Evolutionary conservation across 2,888 invertebrate species (phyloP).

Genomic region (Dynastes tityus): DNA sequence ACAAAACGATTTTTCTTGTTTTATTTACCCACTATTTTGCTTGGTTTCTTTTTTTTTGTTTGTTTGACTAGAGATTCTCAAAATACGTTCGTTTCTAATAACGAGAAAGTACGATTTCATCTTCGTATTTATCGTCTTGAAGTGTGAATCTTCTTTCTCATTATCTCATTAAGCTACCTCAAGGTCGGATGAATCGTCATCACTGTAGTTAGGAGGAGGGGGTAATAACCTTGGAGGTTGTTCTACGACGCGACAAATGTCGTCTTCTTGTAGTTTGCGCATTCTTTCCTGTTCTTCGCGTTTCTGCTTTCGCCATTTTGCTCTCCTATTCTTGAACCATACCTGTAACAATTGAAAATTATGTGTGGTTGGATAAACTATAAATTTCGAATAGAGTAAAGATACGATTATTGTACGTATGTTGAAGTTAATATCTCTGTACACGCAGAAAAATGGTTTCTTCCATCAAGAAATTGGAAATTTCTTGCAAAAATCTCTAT

Average conservation of each 20-base stretch:
- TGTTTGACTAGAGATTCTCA: slow-evolving; percentile 25
- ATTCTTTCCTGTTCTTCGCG: slow-evolving; percentile 89
- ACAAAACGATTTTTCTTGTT: slow-evolving; percentile 28
- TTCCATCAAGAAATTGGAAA: no score
- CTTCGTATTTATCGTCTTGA: background rate
- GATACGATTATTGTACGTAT: no score
- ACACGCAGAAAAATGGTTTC: no score
- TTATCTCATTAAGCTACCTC: slow-evolving; percentile 81
- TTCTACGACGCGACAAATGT: slow-evolving; percentile 70
- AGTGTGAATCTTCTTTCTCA: background rate
- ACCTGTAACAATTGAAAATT: slow-evolving; percentile 78
- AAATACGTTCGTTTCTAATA: background rate
- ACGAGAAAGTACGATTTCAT: background rate
- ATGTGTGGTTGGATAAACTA: background rate
- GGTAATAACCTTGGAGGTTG: slow-evolving; percentile 60
- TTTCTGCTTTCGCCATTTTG: slow-evolving; percentile 97
- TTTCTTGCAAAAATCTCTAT: no score
- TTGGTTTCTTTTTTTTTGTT: background rate
- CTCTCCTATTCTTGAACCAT: slow-evolving; percentile 96
- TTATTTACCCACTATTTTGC: background rate
- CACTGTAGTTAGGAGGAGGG: slow-evolving; percentile 68
- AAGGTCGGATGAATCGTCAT: slow-evolving; percentile 86
- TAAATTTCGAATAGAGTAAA: no score
- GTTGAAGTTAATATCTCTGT: no score
- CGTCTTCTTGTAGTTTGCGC: slow-evolving; percentile 87